Conservation (phyloP, 1,140 invertebrate genomes). For the Drosophila seguyi region DNA sequence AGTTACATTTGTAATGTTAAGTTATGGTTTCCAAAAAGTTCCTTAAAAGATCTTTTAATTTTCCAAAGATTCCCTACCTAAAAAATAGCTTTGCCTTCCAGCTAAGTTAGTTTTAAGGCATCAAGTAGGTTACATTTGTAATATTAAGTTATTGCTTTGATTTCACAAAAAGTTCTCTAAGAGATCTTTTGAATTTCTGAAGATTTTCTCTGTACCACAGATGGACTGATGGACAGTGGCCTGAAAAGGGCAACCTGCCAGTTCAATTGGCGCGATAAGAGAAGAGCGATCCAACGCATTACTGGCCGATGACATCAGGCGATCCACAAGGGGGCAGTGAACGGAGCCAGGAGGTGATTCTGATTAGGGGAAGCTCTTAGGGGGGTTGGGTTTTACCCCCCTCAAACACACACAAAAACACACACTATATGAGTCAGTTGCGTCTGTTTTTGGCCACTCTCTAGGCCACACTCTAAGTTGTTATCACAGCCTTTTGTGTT, state of each 20-base stretch:
- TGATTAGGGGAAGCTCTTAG: not conserved
- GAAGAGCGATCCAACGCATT: constrained; percentile 56
- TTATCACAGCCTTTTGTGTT: constrained; percentile 23
- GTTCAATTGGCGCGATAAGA: constrained; percentile 56
- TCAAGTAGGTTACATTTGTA: not conserved
- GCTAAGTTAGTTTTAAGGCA: no score
- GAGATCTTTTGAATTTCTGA: no score
- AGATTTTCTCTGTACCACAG: constrained; percentile 17
- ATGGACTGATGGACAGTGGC: not conserved
- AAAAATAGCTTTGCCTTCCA: no score
- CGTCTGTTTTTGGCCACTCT: not conserved
- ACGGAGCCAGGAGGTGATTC: not conserved
- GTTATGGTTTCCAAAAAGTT: no score
- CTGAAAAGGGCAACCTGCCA: constrained; percentile 18
- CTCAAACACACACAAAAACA: not conserved
- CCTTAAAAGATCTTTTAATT: not conserved
- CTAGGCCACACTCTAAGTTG: not conserved
- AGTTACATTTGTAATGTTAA: no score
- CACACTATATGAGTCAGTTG: constrained; percentile 42
- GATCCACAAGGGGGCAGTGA: constrained; percentile 44
- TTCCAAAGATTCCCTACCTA: not conserved
- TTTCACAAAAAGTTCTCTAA: not conserved
- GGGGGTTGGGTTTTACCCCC: constrained; percentile 17
- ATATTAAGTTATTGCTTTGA: not conserved
- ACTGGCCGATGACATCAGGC: constrained; percentile 72